phyloP scores from a whole-genome alignment of 2,113 vertebrate species.

The Gobio gobio region DNA sequence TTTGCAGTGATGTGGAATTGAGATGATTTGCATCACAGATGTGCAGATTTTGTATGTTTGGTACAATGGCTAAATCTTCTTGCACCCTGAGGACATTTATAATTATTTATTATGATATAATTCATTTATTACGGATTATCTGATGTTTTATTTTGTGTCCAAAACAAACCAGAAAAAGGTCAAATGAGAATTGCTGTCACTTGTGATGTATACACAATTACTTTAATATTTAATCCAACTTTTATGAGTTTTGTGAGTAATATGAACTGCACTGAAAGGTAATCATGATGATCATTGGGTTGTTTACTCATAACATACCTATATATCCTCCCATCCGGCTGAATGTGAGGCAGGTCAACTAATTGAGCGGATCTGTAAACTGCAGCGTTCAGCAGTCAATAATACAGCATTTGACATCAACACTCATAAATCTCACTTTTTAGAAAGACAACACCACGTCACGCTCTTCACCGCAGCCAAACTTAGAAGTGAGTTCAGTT shows the following conservation, averaged over 20 bases:
- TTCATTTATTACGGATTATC: no score
- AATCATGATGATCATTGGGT: neutral
- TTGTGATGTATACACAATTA: neutral
- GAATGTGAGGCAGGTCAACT: neutral
- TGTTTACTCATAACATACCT: slow-evolving; percentile 10
- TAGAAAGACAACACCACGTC: slow-evolving; percentile 8
- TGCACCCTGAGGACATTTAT: neutral
- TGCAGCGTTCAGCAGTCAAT: slow-evolving; percentile 5
- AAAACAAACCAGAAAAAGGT: no score
- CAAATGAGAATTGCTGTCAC: neutral
- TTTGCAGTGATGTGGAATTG: neutral
- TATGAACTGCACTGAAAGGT: neutral
- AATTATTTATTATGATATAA: no score
- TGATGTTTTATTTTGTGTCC: no score
- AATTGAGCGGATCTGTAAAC: neutral
- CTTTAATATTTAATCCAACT: neutral
- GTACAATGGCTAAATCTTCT: neutral
- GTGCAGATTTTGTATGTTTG: neutral
- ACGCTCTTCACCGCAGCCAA: slow-evolving; percentile 11
- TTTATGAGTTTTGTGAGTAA: neutral
- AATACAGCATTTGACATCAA: neutral
- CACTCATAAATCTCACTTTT: slow-evolving; percentile 11
- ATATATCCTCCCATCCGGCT: neutral
- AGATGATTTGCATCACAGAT: neutral
- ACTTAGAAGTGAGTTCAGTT: slow-evolving; percentile 13